Evolutionary conservation across 2,888 invertebrate genomes (phyloP), one percentile per base, ranked within the genome.

Genomic region (Acronicta aceris): DNA sequence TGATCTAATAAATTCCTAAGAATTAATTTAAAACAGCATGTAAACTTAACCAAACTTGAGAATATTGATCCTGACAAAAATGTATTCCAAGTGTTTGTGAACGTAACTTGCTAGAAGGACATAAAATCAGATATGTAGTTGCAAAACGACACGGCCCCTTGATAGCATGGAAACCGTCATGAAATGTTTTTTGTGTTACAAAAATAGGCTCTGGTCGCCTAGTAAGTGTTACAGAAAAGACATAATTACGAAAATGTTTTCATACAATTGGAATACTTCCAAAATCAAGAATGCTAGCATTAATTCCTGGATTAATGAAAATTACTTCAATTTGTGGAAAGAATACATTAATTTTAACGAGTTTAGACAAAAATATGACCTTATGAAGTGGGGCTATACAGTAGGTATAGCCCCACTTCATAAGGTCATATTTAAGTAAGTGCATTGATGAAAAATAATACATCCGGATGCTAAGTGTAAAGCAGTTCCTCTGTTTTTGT

Each of bases 251-350:
- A 90, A 92, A 92, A 91, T 82, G 84, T 82, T 75, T 78, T 81
- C 76, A 64, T 88, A 88, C 86, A 86, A 85, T 94, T 94, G 94
- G 94, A 93, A 79, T 83, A 82, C 89, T 80, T 93, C 94, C 94
- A 94, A 93, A 88, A 82, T 82, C 81, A 83, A 83, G 86, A 82
- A 83, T 83, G 78, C 87, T 89, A 89, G 87, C 89, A 89, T 87
- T 91, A 87, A 89, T 88, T 87, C 84, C 82, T 85, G 88, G 88
- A 92, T 93, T 93, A 91, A 91, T 90, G 85, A 90, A 89, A 89
- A 88, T 83, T 78, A 74, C 80, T 71, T 76, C 75, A 79, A 80
- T 78, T 79, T 64, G 73, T 62, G 67, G 59, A 63, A 76, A 79
- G 73, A 79, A 77, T 72, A 79, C 71, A 78, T 79, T 72, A 74